Evolutionary conservation across 2,888 invertebrate genomes (phyloP).

Genomic region (Harpalus rufipes): DNA sequence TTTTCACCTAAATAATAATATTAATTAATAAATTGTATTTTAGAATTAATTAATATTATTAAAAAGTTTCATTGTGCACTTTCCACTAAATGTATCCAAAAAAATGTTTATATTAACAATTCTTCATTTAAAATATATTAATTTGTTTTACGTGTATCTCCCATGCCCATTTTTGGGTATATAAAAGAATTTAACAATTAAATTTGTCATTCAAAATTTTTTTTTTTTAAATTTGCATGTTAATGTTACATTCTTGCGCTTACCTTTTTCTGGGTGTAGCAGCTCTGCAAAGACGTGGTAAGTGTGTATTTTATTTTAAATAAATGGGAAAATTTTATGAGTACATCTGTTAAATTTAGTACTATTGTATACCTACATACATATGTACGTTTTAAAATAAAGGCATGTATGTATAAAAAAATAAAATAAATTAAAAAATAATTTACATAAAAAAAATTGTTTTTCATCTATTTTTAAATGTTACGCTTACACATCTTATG

Average conservation of each 20-base stretch:
- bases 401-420: slow-evolving; percentile 12
- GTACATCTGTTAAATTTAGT: slow-evolving; percentile 31
- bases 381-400: slow-evolving; percentile 21
- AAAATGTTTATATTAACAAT: too few relatives aligned
- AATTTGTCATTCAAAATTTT: not conserved
- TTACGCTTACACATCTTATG: not conserved
- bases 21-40: slow-evolving; percentile 28
- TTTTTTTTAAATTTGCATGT: slow-evolving; percentile 13
- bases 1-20: slow-evolving; percentile 18
- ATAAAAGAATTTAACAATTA: too few relatives aligned
- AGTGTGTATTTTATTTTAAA: slow-evolving; percentile 21
- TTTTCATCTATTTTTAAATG: not conserved
- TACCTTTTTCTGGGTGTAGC: slow-evolving; percentile 15
- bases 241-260: not conserved
- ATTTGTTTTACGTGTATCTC: too few relatives aligned
- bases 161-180: too few relatives aligned
- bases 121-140: too few relatives aligned
- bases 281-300: slow-evolving; percentile 20
- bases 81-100: too few relatives aligned
- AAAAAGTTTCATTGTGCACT: not conserved
- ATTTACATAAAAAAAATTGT: not conserved
- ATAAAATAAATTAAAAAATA: not conserved
- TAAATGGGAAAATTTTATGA: slow-evolving; percentile 24
- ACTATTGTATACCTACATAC: not conserved
- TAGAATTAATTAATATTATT: slow-evolving; percentile 39